Percentiles rank a stretch among this genome's conserved stretches.
phyloP scores from a whole-genome alignment of 2,888 invertebrate genomes.

The Noctua janthe region DNA sequence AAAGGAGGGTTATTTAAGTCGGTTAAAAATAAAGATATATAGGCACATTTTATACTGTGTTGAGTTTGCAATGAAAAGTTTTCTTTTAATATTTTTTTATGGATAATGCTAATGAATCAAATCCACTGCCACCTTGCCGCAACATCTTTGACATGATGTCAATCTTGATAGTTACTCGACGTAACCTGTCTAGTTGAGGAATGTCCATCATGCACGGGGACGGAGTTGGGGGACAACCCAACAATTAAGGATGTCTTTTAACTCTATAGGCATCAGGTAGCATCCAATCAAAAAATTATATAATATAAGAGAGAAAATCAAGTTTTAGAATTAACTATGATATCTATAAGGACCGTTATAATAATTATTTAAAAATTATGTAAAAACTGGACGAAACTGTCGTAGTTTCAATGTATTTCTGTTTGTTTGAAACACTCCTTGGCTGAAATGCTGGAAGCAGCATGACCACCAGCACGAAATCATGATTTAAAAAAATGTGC shows the following conservation, averaged over 20 bases:
- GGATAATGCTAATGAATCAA: neutral
- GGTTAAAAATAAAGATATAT: neutral
- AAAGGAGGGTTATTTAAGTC: neutral
- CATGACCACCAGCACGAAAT: too few species aligned
- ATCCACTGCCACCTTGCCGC: neutral
- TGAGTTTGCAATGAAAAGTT: neutral
- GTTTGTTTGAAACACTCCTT: neutral
- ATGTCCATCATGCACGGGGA: neutral
- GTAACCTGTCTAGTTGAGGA: neutral
- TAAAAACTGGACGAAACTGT: neutral
- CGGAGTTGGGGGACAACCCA: neutral
- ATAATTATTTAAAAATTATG: neutral
- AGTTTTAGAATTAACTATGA: neutral
- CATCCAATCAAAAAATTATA: neutral
- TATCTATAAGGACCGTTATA: neutral
- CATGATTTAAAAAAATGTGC: too few species aligned
- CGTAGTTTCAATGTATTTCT: neutral
- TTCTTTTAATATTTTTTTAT: neutral
- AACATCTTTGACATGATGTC: neutral
- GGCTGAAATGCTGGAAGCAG: neutral
- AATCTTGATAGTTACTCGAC: neutral
- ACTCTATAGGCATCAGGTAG: neutral
- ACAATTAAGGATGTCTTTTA: too few species aligned
- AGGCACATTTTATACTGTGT: neutral
- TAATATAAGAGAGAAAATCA: neutral